Evolutionary conservation across 2,797 vertebrate species (phyloP).

Genomic region (Peromyscus attwateri): DNA sequence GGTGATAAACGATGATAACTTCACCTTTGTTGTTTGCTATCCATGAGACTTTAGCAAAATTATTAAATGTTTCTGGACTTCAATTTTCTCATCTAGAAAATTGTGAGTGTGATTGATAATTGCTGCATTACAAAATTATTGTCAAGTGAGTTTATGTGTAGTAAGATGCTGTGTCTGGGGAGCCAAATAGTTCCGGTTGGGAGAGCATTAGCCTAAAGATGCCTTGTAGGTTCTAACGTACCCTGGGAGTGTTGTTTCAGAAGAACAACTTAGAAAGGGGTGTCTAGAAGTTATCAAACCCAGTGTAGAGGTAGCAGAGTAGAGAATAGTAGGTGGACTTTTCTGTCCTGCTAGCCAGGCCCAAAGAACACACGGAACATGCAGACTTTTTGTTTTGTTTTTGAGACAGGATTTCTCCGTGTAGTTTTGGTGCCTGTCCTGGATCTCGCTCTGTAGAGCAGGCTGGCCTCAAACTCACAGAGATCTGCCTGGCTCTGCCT

Average conservation of each 20-base stretch:
- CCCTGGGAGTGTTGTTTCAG: constrained; percentile 37
- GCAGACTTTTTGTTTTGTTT: background rate
- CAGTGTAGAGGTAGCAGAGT: constrained; percentile 7
- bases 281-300: background rate
- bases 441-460: too few relatives aligned
- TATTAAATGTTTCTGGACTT: constrained; percentile 26
- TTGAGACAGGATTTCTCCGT: too few relatives aligned
- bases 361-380: background rate
- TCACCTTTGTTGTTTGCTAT: constrained; percentile 60
- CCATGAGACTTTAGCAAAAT: background rate
- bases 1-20: constrained; percentile 23
- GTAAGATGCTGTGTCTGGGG: background rate
- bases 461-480: too few relatives aligned
- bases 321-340: background rate
- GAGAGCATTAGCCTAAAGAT: background rate
- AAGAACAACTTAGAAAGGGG: constrained; percentile 34
- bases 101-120: constrained; percentile 1
- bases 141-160: constrained; percentile 46
- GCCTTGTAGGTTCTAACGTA: background rate
- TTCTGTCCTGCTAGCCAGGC: background rate
- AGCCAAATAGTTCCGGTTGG: background rate
- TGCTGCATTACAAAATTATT: constrained; percentile 28
- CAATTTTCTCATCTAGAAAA: constrained; percentile 51
- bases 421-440: too few relatives aligned
- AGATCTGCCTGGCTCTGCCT: too few relatives aligned